Percentiles rank a stretch among this genome's conserved stretches.
Evolutionary conservation across 2,888 invertebrate species (phyloP).

Genomic region (Hyposoter didymator): DNA sequence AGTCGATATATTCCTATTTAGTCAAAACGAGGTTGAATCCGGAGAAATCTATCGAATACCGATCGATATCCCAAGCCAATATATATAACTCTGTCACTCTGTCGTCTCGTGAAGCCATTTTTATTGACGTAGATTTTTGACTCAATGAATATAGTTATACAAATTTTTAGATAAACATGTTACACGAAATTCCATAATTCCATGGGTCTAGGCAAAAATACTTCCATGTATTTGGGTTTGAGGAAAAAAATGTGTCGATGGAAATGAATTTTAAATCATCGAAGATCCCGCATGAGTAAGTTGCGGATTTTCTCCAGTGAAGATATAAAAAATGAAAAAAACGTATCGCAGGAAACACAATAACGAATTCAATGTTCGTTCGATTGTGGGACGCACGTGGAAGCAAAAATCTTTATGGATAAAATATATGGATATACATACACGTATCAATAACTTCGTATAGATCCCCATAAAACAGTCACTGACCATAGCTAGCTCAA

Average conservation of each 20-base stretch:
- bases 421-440: conserved; percentile 36
- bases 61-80: conserved; percentile 76
- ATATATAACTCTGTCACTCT: conserved; percentile 42
- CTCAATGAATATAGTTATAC: conserved; percentile 37
- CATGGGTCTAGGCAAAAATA: neutral
- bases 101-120: conserved; percentile 19
- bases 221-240: neutral
- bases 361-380: conserved; percentile 59
- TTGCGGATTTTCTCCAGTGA: conserved; percentile 46
- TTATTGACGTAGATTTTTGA: neutral
- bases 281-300: conserved; percentile 25
- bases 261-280: too few relatives aligned
- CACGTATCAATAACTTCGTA: conserved; percentile 72
- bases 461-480: conserved; percentile 68
- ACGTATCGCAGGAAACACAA: conserved; percentile 40
- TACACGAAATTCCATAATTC: neutral
- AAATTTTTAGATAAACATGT: neutral
- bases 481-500: conserved; percentile 56
- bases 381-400: conserved; percentile 47
- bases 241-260: neutral
- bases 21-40: conserved; percentile 79
- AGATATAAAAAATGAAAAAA: conserved; percentile 15
- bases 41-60: conserved; percentile 80
- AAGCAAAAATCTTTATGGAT: conserved; percentile 54
- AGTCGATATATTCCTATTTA: conserved; percentile 81